Percentiles rank a stretch among this genome's conserved stretches.
These are phyloP conservation scores for Paramormyrops kingsleyae DNA, from an alignment of 2,113 vertebrate genomes.

Conservation along the genomic window DNA sequence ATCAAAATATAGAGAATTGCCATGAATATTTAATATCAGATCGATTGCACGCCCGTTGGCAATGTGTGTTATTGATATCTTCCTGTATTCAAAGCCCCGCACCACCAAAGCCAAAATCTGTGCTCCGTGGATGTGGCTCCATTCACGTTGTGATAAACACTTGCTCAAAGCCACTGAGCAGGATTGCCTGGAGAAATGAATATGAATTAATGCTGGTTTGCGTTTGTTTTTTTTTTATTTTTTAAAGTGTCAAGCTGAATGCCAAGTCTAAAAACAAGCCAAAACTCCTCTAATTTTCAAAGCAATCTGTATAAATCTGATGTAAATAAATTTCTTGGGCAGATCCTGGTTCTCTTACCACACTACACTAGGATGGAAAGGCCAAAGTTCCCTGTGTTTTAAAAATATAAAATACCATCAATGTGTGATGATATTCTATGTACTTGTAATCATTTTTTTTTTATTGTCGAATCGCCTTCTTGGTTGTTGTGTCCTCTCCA, in stretches of 20 bases:
- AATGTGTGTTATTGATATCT: background rate
- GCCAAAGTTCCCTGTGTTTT: background rate
- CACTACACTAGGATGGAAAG: background rate
- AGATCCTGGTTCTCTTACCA: background rate
- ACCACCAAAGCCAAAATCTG: background rate
- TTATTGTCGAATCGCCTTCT: background rate
- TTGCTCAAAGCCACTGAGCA: background rate
- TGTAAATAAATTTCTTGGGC: background rate
- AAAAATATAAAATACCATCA: background rate
- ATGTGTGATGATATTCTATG: background rate
- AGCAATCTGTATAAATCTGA: background rate
- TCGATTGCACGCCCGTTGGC: background rate
- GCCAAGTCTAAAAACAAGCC: background rate
- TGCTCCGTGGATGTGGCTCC: background rate
- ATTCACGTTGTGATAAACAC: background rate
- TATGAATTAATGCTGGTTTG: background rate
- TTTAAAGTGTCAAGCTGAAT: background rate
- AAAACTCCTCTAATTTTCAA: background rate
- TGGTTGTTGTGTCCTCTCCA: background rate
- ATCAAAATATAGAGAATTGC: background rate
- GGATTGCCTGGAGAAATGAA: background rate
- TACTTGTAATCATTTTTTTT: background rate
- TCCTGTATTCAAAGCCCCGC: background rate
- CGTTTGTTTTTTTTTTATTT: background rate
- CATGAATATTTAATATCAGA: background rate